phyloP scores from a whole-genome alignment of 2,888 invertebrate genomes.

The Selenia dentaria region DNA sequence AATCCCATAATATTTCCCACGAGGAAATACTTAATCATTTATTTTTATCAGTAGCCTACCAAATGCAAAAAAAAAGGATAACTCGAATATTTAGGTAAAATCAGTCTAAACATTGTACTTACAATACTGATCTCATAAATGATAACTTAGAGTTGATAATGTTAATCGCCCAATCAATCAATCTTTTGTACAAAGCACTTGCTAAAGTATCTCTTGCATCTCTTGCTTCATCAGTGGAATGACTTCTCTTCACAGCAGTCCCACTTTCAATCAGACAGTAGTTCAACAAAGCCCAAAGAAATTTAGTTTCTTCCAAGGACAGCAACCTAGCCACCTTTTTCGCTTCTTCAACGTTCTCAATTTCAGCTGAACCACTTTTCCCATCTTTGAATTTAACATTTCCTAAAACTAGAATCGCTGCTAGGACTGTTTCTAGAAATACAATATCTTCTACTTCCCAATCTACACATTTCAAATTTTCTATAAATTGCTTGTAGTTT shows the following conservation, averaged over 20 bases:
- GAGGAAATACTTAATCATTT: too few species aligned
- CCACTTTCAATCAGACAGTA: conserved; percentile 92
- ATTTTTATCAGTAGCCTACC: too few species aligned
- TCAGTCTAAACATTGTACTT: conserved; percentile 84
- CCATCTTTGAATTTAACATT: conserved; percentile 91
- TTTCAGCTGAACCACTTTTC: conserved; percentile 87
- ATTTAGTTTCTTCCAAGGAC: conserved; percentile 91
- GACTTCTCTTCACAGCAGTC: conserved; percentile 87
- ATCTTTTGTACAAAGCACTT: conserved; percentile 91
- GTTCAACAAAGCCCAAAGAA: conserved; percentile 93
- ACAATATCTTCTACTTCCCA: conserved; percentile 89
- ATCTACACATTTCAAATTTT: conserved; percentile 87
- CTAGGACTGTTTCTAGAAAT: conserved; percentile 88
- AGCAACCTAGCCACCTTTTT: conserved; percentile 90
- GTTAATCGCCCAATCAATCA: conserved; percentile 96
- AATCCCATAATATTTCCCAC: too few species aligned
- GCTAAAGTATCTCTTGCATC: conserved; percentile 94
- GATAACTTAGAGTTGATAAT: conserved; percentile 93
- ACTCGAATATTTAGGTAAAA: too few species aligned
- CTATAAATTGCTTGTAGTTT: conserved; percentile 86
- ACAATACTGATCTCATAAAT: conserved; percentile 94
- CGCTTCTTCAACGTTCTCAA: conserved; percentile 89
- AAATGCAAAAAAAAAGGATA: too few species aligned
- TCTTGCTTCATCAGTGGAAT: conserved; percentile 92
- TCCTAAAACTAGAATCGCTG: conserved; percentile 91